phyloP scores from a whole-genome alignment of 2,888 invertebrate species.

The Megaustenia siamemsis region DNA sequence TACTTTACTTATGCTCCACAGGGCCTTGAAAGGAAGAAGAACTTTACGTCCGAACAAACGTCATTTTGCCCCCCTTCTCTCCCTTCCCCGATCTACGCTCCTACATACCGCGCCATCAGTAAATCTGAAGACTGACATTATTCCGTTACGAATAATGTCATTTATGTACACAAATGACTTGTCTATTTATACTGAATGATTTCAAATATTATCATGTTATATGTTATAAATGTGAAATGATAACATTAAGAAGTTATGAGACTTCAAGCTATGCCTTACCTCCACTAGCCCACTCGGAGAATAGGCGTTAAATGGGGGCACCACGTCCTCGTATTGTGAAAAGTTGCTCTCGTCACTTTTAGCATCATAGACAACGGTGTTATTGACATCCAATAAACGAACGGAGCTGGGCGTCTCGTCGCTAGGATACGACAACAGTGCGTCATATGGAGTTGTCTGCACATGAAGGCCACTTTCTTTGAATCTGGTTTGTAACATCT shows the following conservation, averaged over 20 bases:
- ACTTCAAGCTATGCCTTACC: conserved; percentile 5
- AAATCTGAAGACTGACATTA: too few relatives aligned
- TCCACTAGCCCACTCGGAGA: conserved; percentile 40
- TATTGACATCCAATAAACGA: conserved; percentile 24
- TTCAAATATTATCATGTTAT: too few relatives aligned
- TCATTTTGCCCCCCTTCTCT: too few relatives aligned
- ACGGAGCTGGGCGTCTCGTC: conserved; percentile 36
- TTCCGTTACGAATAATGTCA: too few relatives aligned
- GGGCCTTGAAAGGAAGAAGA: too few relatives aligned
- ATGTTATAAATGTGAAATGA: background rate
- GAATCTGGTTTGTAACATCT: conserved; percentile 19
- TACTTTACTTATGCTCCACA: too few relatives aligned
- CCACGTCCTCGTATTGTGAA: conserved; percentile 20
- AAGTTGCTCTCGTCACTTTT: conserved; percentile 38
- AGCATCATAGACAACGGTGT: conserved; percentile 38
- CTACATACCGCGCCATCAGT: too few relatives aligned
- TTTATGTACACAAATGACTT: too few relatives aligned
- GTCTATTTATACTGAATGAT: too few relatives aligned
- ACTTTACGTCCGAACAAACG: too few relatives aligned
- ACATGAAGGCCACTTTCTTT: conserved; percentile 30
- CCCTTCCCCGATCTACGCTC: too few relatives aligned
- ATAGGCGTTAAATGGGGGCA: conserved; percentile 43
- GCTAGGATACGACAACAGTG: conserved; percentile 46
- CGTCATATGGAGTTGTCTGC: conserved; percentile 50
- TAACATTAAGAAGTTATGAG: background rate